Conservation (phyloP, 2,797 vertebrate genomes). For the Lithobates sylvaticus region DNA sequence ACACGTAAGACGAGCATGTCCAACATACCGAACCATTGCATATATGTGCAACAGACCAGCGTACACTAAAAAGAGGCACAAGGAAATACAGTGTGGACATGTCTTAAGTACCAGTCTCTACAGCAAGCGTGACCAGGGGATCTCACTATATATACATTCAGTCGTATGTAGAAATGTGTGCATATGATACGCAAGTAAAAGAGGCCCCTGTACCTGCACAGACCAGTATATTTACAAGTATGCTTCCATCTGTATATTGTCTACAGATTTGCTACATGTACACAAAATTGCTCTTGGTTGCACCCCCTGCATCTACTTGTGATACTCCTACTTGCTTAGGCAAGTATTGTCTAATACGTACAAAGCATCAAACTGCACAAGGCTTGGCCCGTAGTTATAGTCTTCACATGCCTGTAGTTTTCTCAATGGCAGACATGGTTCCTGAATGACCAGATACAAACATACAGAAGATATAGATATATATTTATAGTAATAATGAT, state of each 20-base stretch:
- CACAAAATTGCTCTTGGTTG: neutral
- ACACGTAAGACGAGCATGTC: neutral
- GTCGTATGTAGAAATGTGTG: slow-evolving; percentile 28
- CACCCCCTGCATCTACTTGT: neutral
- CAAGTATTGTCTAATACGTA: neutral
- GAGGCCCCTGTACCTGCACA: slow-evolving; percentile 37
- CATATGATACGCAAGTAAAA: slow-evolving; percentile 26
- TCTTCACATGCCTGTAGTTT: slow-evolving; percentile 13
- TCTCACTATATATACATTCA: slow-evolving; percentile 48
- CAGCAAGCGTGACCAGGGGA: slow-evolving; percentile 24
- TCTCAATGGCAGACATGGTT: slow-evolving; percentile 2
- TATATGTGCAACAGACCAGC: slow-evolving; percentile 31
- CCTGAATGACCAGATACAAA: slow-evolving; percentile 53
- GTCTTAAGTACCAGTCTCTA: slow-evolving; percentile 34
- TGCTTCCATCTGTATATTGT: slow-evolving; percentile 30
- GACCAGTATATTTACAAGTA: slow-evolving; percentile 38
- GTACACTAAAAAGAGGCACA: slow-evolving; percentile 46
- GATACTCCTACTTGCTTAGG: neutral
- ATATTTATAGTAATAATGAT: slow-evolving; percentile 54
- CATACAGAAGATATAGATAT: slow-evolving; percentile 60
- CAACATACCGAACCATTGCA: slow-evolving; percentile 33
- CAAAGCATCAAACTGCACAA: neutral
- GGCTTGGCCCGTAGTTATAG: neutral
- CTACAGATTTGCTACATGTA: slow-evolving; percentile 44
- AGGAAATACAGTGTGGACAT: slow-evolving; percentile 35